Base-by-base conservation (phyloP, 1,140 invertebrate genomes). In the Fopius arisanus region DNA sequence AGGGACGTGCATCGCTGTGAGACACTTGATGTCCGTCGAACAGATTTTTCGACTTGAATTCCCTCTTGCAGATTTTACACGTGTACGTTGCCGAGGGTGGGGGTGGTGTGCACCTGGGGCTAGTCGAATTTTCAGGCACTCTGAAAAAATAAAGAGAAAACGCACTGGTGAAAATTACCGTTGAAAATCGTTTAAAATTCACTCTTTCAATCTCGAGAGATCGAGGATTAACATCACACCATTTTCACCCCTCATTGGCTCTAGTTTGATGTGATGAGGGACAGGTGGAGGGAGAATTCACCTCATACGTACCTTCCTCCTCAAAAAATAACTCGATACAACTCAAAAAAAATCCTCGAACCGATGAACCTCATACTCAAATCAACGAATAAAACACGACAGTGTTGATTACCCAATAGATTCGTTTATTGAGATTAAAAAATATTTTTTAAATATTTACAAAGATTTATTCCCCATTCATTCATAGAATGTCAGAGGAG, bases 1-100 rank as follows among this genome's bases (percentile, higher is more conserved):
- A 88, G 0, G 90, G 90, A 1, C 89, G 85, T 0, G 80, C 82
- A 2, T 84, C 82, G 16, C 81, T 83, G 80, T 91, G 90, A 9
- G 87, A 65, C 5, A 89, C 80, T 23, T 86, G 77, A 28, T 90
- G 88, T 6, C 86, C 82, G 3, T 90, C 88, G 75, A 90, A 88
- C 0, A 89, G 84, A 74, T 87, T 88, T 73, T 89, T 89, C 3
- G 84, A 80, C 29, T 77, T 73, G 69, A 91, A 89, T 14, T 78
- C 78, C 69, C 89, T 89, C 2, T 75, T 66, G 74, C 91, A 91
- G 12, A 86, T 67, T 4, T 79, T 77, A 76, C 91, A 91, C 31
- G 84, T 74, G 54, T 59, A 59, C 2, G 23, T 59, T 21, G 9
- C 9, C 3, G 54, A 28, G 3, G 54, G 19, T 59, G 19, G 54